Evolutionary conservation across 2,797 vertebrate species (phyloP), one percentile per base, ranked within the genome.

Genomic region (Halcyon chelicuti): DNA sequence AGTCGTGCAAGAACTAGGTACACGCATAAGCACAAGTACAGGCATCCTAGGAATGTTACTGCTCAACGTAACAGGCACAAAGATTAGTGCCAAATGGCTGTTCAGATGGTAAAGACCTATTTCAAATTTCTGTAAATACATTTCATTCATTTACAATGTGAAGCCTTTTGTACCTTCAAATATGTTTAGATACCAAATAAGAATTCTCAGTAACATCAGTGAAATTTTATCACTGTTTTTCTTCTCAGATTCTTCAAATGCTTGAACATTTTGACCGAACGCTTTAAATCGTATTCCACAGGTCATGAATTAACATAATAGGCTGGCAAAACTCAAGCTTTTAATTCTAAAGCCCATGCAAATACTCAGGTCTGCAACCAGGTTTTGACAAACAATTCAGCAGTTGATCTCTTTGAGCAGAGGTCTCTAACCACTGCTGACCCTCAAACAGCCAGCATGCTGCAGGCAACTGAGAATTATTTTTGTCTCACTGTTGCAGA

Each of bases 41-140:
- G 60, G 84, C 91, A 95, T 82, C 57, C 67, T 25, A 87, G 75
- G 81, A 95, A 89, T 67, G 40, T 37, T 23, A 85, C 77, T 21
- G 78, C 40, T 85, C 72, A 91, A 87, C 33, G 37, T 28, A 92
- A 92, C 3, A 9, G 33, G 77, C 40, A 66, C 17, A 51, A 71
- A 49, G 47, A 49, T 49, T 49, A 49, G 47, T 49, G 23, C 47
- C 14, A 49, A 49, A 49, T 26, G 25, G 47, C 47, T 49, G 47
- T 49, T 26, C 47, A 25, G 23, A 49, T 49, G 47, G 25, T 49
- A 49, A 49, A 49, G 22, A 49, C 25, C 39, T 66, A 66, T 70
- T 78, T 49, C 29, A 26, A 77, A 71, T 57, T 94, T 73, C 55
- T 37, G 7, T 25, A 19, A 80, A 67, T 71, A 80, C 37, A 91